Base-by-base conservation (phyloP, 1,140 invertebrate species). In the Muscidifurax raptorellus region DNA sequence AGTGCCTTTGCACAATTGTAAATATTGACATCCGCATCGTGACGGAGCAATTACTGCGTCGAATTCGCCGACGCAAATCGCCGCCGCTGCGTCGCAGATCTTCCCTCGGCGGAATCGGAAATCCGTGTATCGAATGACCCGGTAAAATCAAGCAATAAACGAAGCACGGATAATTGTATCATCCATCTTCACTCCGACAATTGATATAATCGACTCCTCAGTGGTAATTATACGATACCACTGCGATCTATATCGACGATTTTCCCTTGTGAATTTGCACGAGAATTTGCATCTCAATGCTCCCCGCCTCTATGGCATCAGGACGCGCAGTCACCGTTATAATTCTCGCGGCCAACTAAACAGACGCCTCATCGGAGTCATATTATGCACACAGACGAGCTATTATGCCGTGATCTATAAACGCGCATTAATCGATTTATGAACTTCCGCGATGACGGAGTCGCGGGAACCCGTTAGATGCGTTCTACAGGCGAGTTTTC, bases 121-220 rank as follows among this genome's bases (percentile, higher is more conserved):
- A 40, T 40, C 36, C 36, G 36, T 40, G n/a, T n/a, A n/a, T n/a
- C n/a, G n/a, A 40, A 40, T 40, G 7, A 40, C 10, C 36, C 9
- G 36, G 0, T 40, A 40, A 40, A 40, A 47, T 15, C 15, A 18
- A 15, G 0, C 13, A 66, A 66, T 66, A 66, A 22, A 27, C n/a
- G 64, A 27, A 66, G 64, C n/a, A n/a, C n/a, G 9, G 44, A 75
- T 77, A 80, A 80, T 47, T 82, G 59, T 25, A 32, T 52, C 44
- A 74, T 82, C 15, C 28, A 74, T 72, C 44, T 72, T 74, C 44
- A 74, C 25, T 59, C 27, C 28, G 22, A 18, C 80, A 74, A 82
- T 59, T 82, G 44, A 82, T 82, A 13, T 36, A 82, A 80, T 71
- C 44, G 32, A 82, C 22, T 69, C 10, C 64, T 66, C 64, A 5